A percentile compares a stretch with the other conserved stretches of the same genome.
Evolutionary conservation across 2,888 invertebrate genomes (phyloP).

Genomic region (Parapristionchus giblindavisi): DNA sequence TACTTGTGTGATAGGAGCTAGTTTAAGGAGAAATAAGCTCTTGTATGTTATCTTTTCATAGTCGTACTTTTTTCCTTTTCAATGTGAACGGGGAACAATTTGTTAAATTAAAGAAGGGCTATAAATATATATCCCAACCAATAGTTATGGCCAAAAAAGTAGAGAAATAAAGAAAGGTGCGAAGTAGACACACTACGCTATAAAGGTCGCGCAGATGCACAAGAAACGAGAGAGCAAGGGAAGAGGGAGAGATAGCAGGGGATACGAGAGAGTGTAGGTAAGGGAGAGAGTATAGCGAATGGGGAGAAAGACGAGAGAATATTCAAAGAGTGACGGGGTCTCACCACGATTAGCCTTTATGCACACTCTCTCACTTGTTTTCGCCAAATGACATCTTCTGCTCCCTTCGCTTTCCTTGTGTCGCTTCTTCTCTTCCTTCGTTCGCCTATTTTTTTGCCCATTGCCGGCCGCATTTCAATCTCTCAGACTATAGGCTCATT

Average conservation of each 20-base stretch:
- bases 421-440: neutral
- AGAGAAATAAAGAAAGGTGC: too few relatives aligned
- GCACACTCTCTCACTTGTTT: conserved; percentile 16
- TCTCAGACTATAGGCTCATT: neutral
- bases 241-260: neutral
- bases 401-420: neutral
- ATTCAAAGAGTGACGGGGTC: neutral
- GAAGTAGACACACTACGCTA: neutral
- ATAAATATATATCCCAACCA: too few relatives aligned
- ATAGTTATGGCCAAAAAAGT: too few relatives aligned
- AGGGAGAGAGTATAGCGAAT: too few relatives aligned
- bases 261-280: too few relatives aligned
- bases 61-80: too few relatives aligned
- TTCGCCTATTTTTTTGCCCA: neutral
- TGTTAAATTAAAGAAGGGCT: too few relatives aligned
- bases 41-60: too few relatives aligned
- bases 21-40: too few relatives aligned
- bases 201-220: neutral
- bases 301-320: neutral
- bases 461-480: neutral
- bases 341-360: neutral
- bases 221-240: neutral
- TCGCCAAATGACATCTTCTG: neutral
- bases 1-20: too few relatives aligned
- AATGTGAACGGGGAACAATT: too few relatives aligned